Base-by-base conservation (phyloP, 1,140 invertebrate genomes). In the Anastrepha obliqua region DNA sequence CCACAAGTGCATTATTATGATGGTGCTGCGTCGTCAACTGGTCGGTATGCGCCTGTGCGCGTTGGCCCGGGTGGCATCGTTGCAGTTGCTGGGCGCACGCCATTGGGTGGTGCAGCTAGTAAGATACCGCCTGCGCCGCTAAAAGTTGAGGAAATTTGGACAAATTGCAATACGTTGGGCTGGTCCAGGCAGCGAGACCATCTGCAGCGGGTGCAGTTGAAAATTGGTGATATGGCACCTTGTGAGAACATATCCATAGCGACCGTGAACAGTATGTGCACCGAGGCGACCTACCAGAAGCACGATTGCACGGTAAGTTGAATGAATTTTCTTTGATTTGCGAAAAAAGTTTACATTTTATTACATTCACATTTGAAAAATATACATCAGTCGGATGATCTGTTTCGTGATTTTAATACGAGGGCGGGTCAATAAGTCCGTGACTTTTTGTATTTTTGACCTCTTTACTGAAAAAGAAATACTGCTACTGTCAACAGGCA, bases 231-330 rank as follows among this genome's bases (percentile, higher is more conserved):
- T 29, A 97, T 97, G 96, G 96, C 96, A 89, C 95, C 95, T 78
- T 97, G 97, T 90, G 96, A 97, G 91, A 97, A 97, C 90, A 95
- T 97, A 51, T 97, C 96, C 90, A 97, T 98, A 78, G 95, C 96
- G 0, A 97, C 95, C 42, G 95, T 96, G 3, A 97, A 97, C 90
- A 96, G 96, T 90, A 94, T 97, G 88, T 97, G 97, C 91, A 96
- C 96, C n/a, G 97, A 97, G 90, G 95, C 96, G n/a, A 94, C 96
- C 20, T 96, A 96, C 90, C 96, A 96, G 86, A 95, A 95, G 90
- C 95, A 97, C 88, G 96, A 97, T 93, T 97, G 97, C 90, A 96
- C 95, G 93, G 96, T 97, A 93, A 96, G 96, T 94, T 13, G 11
- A 60, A 20, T 39, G 29, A 29, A 62, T 64, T 44, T 20, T 8